These are phyloP conservation scores for Antheraea yamamai DNA, from an alignment of 2,888 invertebrate genomes.

Conservation along the genomic window DNA sequence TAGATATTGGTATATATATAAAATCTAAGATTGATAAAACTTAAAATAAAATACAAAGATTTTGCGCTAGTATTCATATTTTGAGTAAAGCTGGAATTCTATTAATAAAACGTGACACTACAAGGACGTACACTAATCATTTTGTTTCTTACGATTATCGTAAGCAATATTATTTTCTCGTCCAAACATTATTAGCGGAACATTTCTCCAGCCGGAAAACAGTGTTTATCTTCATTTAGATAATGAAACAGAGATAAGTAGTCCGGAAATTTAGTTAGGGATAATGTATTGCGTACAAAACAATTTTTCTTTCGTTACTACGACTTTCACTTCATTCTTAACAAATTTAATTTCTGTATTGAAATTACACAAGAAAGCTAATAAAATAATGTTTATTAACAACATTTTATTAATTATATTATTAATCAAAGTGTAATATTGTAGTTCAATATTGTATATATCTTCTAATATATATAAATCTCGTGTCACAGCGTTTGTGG, in stretches of 20 bases:
- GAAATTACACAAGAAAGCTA: too few species aligned
- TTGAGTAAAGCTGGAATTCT: neutral
- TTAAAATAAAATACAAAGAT: neutral
- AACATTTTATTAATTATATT: too few species aligned
- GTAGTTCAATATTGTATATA: too few species aligned
- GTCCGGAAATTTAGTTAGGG: constrained; percentile 13
- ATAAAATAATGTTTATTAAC: too few species aligned
- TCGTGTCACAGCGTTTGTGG: too few species aligned
- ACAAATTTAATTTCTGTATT: neutral
- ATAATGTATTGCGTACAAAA: constrained; percentile 13
- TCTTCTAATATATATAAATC: too few species aligned
- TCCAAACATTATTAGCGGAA: constrained; percentile 8
- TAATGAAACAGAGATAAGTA: constrained; percentile 23
- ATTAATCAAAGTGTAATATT: too few species aligned
- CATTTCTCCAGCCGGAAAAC: constrained; percentile 1
- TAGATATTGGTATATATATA: neutral
- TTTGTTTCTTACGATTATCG: neutral
- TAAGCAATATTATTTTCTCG: constrained; percentile 12
- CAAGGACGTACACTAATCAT: neutral
- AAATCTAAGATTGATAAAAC: neutral
- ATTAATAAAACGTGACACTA: neutral
- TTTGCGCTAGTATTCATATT: neutral
- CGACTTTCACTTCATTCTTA: neutral
- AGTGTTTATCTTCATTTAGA: constrained; percentile 22
- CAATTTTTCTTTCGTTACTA: neutral